Evolutionary conservation across 2,797 vertebrate species (phyloP), one percentile per base, ranked within the genome.

Genomic region (Platyrinchus mystaceus): DNA sequence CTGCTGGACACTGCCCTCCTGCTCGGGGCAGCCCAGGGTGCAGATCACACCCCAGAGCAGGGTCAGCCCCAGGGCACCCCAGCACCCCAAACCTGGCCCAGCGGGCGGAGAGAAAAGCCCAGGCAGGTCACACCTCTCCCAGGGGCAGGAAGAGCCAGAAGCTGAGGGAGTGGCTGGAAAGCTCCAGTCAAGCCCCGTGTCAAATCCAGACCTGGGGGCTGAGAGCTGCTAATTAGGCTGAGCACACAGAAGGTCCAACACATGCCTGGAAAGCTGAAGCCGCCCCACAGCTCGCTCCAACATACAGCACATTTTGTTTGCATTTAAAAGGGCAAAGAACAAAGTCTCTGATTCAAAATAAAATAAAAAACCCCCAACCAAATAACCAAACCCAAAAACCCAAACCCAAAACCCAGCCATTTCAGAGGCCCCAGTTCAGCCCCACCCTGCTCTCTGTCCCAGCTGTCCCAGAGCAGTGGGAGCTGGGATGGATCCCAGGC

Each of bases 61-160:
- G 59, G 59, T 20, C 34, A 22, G 41, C 30, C 77, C 69, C 20
- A 2, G 39, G 16, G 19, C 1, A 0, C 41, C 69, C 30, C 64
- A 9, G 66, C 58, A 50, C 6, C 68, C 44, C 34, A 5, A 18
- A 37, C 26, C 20, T 0, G 0, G 46, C 41, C 49, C 41, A 44
- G 41, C 62, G 22, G 10, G 8, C 12, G 15, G 46, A 34, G 26
- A 15, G 9, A n/a, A 70, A n/a, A 73, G 14, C 49, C 55, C 47
- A 7, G 19, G 2, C 7, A 13, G 19, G 8, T 41, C 24, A 4
- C 41, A 22, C 8, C 53, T 30, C 30, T 19, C 5, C 0, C 3
- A 28, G 41, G 39, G 26, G 18, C 18, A 41, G 14, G 2, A 44
- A 16, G 37, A 2, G 44, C 34, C 60, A 12, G 2, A 8, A 32